Evolutionary conservation across 2,888 invertebrate genomes (phyloP), one percentile per base, ranked within the genome.

Genomic region (Drosophila leonis): DNA sequence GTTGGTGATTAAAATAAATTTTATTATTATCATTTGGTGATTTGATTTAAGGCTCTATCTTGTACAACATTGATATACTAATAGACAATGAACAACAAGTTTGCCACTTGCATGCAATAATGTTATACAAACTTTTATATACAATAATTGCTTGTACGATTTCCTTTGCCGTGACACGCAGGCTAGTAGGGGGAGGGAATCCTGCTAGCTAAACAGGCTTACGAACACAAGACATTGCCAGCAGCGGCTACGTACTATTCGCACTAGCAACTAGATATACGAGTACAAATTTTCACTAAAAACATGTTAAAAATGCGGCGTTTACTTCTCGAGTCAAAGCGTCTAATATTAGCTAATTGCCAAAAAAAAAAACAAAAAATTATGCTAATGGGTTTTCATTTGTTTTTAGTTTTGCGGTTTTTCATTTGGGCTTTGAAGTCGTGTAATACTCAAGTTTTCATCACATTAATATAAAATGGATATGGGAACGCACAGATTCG

Each of bases 21-120:
- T 88, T 86, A 83, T 87, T 87, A 84, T 88, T 86, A 84, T 89
- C 87, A 70, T 81, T 88, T 81, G 84, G 87, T 89, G 82, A 87
- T 87, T 89, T 89, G 89, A 89, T 87, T 83, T 84, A 84, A 84
- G 89, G 89, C 87, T 84, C 79, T 87, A 65, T 66, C 49, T 78
- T 81, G 83, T 72, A 88, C 87, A 73, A 80, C 78, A 83, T 64
- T 62, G 52, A 72, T 72, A 65, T 52, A 64, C 78, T 61, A 55
- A 59, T 54, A 77, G 51, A 77, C 62, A 66, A 27, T 59, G 56
- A 65, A 72, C 65, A 65, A 71, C 65, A 70, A 56, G 20, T 39
- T 39, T 13, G 33, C 27, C 64, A 61, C 44, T 24, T 65, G 49
- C 24, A 13, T 10, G 24, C 35, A 24, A 35, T 29, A 27, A 27